phyloP scores from a whole-genome alignment of 2,113 vertebrate genomes.

The Prunella fulvescens region DNA sequence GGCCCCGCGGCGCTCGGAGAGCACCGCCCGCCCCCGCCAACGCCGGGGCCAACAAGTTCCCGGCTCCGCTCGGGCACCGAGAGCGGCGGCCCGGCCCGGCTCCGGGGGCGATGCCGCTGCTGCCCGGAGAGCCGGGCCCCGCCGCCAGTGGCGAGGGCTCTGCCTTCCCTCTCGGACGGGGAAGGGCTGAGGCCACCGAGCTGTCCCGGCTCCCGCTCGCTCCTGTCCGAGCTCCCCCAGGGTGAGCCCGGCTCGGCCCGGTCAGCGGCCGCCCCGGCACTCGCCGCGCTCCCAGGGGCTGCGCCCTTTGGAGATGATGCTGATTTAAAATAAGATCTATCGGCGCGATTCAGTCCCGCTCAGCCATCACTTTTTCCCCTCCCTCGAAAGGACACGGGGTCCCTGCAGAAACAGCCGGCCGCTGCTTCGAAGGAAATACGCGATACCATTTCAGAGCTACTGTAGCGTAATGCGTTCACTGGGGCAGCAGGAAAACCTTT shows the following conservation, averaged over 20 bases:
- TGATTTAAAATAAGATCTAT: neutral
- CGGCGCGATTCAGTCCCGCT: neutral
- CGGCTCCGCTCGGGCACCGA: neutral
- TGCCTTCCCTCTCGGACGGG: neutral
- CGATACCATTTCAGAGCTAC: neutral
- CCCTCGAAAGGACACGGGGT: neutral
- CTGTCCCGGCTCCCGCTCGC: neutral
- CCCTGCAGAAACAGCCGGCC: conserved; percentile 1
- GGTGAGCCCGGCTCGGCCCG: neutral
- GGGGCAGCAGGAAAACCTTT: neutral
- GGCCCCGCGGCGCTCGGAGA: no score
- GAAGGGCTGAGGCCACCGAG: neutral
- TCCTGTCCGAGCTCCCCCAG: neutral
- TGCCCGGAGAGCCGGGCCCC: neutral
- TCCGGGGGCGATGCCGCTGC: neutral
- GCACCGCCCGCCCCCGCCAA: neutral
- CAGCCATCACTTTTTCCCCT: neutral
- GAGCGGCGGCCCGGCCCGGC: neutral
- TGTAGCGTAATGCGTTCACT: neutral
- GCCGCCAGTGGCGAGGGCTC: neutral
- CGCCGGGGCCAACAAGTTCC: neutral
- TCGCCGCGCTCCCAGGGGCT: neutral
- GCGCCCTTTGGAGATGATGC: neutral
- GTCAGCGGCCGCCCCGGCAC: neutral
- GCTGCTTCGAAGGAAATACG: neutral